Percentiles rank a stretch among this genome's conserved stretches.
phyloP scores from a whole-genome alignment of 1,140 invertebrate species.

The Acarapis woodi region DNA sequence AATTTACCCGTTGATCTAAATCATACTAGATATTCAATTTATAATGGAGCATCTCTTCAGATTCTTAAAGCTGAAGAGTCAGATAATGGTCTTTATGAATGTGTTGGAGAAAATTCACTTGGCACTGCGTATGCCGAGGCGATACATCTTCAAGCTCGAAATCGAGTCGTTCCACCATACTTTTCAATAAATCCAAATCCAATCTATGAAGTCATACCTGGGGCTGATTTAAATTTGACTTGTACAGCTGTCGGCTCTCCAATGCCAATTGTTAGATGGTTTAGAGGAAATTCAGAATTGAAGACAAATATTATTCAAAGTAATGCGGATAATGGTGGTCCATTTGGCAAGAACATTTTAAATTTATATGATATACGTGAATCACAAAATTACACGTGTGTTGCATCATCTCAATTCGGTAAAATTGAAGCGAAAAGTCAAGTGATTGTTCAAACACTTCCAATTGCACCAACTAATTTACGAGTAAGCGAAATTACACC shows the following conservation, averaged over 20 bases:
- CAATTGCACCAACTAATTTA: constrained; percentile 55
- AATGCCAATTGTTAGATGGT: constrained; percentile 90
- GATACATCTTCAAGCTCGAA: constrained; percentile 66
- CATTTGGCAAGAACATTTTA: constrained; percentile 40
- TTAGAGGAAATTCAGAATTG: constrained; percentile 48
- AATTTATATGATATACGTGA: constrained; percentile 54
- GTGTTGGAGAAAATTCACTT: constrained; percentile 59
- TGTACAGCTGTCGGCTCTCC: constrained; percentile 89
- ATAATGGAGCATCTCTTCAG: constrained; percentile 63
- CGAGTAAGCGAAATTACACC: constrained; percentile 67
- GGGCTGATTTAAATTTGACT: constrained; percentile 60
- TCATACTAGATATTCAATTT: constrained; percentile 50
- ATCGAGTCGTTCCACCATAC: constrained; percentile 44
- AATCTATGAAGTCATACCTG: constrained; percentile 57
- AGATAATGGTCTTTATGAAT: constrained; percentile 74
- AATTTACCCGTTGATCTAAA: constrained; percentile 54
- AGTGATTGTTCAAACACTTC: constrained; percentile 78
- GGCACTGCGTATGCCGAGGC: constrained; percentile 74
- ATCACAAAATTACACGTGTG: constrained; percentile 75
- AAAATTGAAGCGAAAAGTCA: constrained; percentile 53
- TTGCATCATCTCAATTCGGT: constrained; percentile 71
- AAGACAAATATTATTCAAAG: neutral
- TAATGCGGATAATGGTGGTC: constrained; percentile 25
- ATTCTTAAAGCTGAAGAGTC: constrained; percentile 61
- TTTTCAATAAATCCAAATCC: constrained; percentile 66